Base-by-base conservation (phyloP, 1,140 invertebrate genomes). In the Pogonognathellus flavescens region DNA sequence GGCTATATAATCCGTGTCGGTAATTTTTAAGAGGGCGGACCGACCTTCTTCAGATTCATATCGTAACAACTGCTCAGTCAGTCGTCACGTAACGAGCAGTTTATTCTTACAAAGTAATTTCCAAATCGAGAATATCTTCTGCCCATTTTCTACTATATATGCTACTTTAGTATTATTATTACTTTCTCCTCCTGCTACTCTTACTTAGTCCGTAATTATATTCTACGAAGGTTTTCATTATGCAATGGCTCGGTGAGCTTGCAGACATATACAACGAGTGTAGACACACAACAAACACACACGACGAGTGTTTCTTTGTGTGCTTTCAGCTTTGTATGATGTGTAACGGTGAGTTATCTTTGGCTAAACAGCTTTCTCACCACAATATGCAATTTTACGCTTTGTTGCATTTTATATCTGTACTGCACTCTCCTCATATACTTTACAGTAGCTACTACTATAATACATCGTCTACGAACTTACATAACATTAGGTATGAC, bases 21-120 rank as follows among this genome's bases (percentile, higher is more conserved):
- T 66, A 66, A 55, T 16, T 55, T 62, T 76, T 76, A 76, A 76
- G 31, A 76, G 70, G 70, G 70, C 70, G 70, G 70, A 76, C 70
- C 70, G 70, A 76, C 70, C 70, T 76, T 72, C 66, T 49, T 50
- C 62, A 66, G 41, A 76, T 76, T 76, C 31, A 49, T 50, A 76
- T 49, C 70, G 11, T n/a, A 14, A 13, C 9, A 13, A 57, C 53
- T 57, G 11, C 10, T 57, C n/a, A 13, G 1, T n/a, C n/a, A 57
- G 53, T 57, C n/a, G 10, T 41, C 31, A 41, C 1, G 31, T 41
- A 41, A 41, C 2, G 1, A 41, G 31, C 6, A 41, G 31, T 3
- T 41, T 41, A 41, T 6, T 41, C 31, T 41, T 41, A 41, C 31
- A 41, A 41, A 41, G 2, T 41, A 41, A 41, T 41, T 41, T 41